A percentile compares a stretch with the other conserved stretches of the same genome.
phyloP scores from a whole-genome alignment of 2,797 vertebrate species.

The Crax fasciolata region DNA sequence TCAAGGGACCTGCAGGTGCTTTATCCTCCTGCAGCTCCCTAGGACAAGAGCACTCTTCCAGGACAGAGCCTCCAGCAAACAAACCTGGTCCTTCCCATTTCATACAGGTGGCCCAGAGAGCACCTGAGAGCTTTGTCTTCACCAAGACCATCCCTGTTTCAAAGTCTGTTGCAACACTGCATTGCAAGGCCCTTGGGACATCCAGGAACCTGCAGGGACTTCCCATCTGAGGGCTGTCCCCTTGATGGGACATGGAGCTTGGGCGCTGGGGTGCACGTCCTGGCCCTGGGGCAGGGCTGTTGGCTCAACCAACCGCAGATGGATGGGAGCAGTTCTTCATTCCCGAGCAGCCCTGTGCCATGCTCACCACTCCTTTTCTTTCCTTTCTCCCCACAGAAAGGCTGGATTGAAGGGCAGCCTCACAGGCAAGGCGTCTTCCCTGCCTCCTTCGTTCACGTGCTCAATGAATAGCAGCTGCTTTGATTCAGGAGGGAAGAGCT shows the following conservation, averaged over 20 bases:
- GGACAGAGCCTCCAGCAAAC: not conserved
- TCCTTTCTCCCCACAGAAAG: slow-evolving; percentile 79
- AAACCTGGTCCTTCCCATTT: not conserved
- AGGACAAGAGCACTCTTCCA: not conserved
- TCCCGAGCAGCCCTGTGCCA: not conserved
- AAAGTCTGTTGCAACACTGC: not conserved
- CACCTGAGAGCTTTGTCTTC: not conserved
- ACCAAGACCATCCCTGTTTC: not conserved
- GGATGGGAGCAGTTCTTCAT: not conserved
- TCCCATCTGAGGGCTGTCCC: not conserved
- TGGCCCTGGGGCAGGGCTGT: not conserved
- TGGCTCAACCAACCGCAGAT: not conserved
- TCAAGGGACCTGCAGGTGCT: not conserved
- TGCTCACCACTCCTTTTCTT: not conserved
- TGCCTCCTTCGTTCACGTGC: slow-evolving; percentile 85
- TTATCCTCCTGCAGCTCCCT: not conserved
- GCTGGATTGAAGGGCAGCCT: slow-evolving; percentile 88
- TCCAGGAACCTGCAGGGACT: not conserved
- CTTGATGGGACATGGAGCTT: no score
- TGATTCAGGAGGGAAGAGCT: not conserved
- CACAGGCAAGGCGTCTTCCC: slow-evolving; percentile 88
- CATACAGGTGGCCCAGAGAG: not conserved
- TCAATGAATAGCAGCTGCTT: slow-evolving; percentile 76
- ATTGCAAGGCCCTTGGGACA: not conserved
- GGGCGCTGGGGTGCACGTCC: not conserved